Base-by-base conservation (phyloP, 53 echinoderm and acorn worm species). In the Holothuria leucospilota region DNA sequence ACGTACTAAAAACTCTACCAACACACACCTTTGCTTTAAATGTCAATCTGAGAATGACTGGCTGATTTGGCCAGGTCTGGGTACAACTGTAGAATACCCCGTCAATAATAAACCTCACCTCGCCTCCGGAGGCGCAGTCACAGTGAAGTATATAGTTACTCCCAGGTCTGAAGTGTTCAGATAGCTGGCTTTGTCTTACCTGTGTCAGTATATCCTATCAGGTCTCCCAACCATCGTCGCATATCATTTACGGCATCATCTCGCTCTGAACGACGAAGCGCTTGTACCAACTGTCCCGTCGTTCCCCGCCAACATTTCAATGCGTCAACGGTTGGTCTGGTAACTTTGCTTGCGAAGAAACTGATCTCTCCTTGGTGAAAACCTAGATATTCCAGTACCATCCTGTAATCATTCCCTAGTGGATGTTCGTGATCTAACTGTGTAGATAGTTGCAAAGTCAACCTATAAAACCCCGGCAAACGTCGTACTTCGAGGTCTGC, bases 301-400 rank as follows among this genome's bases (percentile, higher is more conserved):
- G 63, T 34, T 6, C 82, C 82, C 7, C 20, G 24, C 82, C 82
- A 82, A 49, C 65, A 38, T 64, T 63, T 39, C 40, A 82, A 29
- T 20, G 82, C 82, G 29, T 82, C 82, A 12, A 63, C 82, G 9
- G 82, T 82, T 24, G 82, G 82, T 62, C 82, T 38, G 11, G 26
- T 62, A 39, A 59, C 30, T 63, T 63, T 39, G 40, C 26, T 64
- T 30, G 21, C 38, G 2, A 82, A 39, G 49, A 82, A 82, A 29
- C 42, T 39, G 20, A 82, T 82, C n/a, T 82, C 82, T 28, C 12
- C 12, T 38, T 21, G 25, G 13, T 24, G 62, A 13, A 82, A 82
- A 20, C 82, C 82, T 40, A 82, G 30, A 3, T 38, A 29, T 28
- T 34, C 39, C 41, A 82, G 46, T 16, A 82, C 20, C 29, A 62